phyloP scores from a whole-genome alignment of 2,113 vertebrate species.

The Callopanchax toddi region DNA sequence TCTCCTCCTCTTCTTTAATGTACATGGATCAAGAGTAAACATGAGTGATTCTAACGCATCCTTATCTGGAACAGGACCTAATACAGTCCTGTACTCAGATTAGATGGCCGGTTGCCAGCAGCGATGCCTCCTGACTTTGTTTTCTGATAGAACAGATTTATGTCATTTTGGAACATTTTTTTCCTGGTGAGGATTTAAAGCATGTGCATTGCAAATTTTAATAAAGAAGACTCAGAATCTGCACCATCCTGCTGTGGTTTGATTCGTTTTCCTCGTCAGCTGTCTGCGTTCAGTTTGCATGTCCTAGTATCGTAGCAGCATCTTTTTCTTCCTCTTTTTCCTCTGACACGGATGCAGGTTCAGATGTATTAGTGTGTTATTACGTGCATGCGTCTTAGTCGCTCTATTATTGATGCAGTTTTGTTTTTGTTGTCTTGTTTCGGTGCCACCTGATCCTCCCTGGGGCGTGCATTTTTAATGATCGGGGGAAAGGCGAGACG shows the following conservation, averaged over 20 bases:
- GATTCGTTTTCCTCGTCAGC: not conserved
- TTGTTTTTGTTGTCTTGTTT: constrained; percentile 75
- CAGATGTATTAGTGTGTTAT: constrained; percentile 16
- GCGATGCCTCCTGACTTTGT: constrained; percentile 37
- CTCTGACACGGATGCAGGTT: constrained; percentile 22
- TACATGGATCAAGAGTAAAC: constrained; percentile 22
- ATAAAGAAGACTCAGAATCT: not conserved
- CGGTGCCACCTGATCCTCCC: constrained; percentile 64
- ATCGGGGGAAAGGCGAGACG: constrained; percentile 65
- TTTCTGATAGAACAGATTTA: constrained; percentile 59
- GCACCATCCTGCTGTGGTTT: no score
- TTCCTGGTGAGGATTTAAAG: constrained; percentile 26
- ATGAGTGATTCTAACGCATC: constrained; percentile 23
- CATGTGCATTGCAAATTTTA: constrained; percentile 5
- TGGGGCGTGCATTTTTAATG: constrained; percentile 72
- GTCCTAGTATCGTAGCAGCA: not conserved
- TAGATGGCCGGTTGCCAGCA: constrained; percentile 64
- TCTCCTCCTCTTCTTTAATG: constrained; percentile 13
- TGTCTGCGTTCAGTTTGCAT: not conserved
- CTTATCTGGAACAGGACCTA: constrained; percentile 45
- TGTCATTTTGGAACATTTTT: constrained; percentile 48
- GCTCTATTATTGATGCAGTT: constrained; percentile 70
- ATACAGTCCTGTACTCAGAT: constrained; percentile 52
- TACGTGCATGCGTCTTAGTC: constrained; percentile 18
- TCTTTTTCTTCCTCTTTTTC: constrained; percentile 9